Conservation (phyloP, 2,888 invertebrate genomes). For the Pseudolycoriella hygida region DNA sequence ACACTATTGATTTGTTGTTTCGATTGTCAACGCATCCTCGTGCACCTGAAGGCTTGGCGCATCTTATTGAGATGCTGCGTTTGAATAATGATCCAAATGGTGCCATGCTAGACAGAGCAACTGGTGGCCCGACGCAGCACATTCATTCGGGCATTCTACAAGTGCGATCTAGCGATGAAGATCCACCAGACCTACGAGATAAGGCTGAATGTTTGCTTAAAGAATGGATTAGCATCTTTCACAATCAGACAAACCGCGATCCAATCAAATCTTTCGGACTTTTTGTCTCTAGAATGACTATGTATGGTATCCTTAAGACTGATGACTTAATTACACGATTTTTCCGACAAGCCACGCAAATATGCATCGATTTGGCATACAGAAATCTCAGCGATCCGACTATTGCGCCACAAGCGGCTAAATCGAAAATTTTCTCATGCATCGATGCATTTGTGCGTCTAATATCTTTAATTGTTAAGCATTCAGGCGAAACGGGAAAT, state of each 20-base stretch:
- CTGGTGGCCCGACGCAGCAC: conserved; percentile 68
- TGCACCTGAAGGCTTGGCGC: conserved; percentile 67
- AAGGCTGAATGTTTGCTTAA: conserved; percentile 86
- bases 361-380: conserved; percentile 91
- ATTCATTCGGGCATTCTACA: conserved; percentile 86
- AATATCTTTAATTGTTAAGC: conserved; percentile 86
- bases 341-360: conserved; percentile 89
- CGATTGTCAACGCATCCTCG: conserved; percentile 57
- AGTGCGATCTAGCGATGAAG: conserved; percentile 67
- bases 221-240: conserved; percentile 89
- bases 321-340: conserved; percentile 95
- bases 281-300: conserved; percentile 93
- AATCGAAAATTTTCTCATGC: conserved; percentile 88
- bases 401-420: conserved; percentile 43
- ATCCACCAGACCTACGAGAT: conserved; percentile 83
- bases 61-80: conserved; percentile 64
- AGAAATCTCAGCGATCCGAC: conserved; percentile 59
- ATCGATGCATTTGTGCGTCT: conserved; percentile 90
- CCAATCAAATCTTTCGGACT: conserved; percentile 80
- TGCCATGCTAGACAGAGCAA: conserved; percentile 57
- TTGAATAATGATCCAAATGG: conserved; percentile 51
- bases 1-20: conserved; percentile 70
- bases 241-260: conserved; percentile 58
- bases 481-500: conserved; percentile 77
- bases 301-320: conserved; percentile 88